phyloP scores from a whole-genome alignment of 1,140 invertebrate species.

The Temnothorax nylanderi region DNA sequence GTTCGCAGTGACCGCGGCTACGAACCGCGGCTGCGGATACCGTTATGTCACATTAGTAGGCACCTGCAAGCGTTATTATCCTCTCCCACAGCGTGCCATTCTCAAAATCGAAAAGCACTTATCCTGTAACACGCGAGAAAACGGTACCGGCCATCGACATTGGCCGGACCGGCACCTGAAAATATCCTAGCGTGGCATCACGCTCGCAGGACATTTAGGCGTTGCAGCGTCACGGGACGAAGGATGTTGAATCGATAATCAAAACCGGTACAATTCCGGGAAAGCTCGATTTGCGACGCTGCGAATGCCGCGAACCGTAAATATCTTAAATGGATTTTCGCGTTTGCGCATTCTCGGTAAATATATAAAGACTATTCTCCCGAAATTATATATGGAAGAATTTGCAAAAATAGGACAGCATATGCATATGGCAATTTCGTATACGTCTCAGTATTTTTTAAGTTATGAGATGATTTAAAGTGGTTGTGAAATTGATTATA shows the following conservation, averaged over 20 bases:
- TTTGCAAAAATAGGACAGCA: not conserved
- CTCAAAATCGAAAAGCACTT: conserved; percentile 72
- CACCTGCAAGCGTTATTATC: conserved; percentile 81
- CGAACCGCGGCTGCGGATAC: conserved; percentile 80
- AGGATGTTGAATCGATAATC: not conserved
- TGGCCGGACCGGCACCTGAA: not conserved
- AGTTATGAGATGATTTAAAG: not conserved
- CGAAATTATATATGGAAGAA: not conserved
- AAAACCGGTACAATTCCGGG: not conserved
- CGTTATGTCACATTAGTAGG: conserved; percentile 86
- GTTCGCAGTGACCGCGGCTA: conserved; percentile 78
- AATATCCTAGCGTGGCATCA: conserved; percentile 35
- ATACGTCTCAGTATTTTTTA: not conserved
- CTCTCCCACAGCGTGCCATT: conserved; percentile 67
- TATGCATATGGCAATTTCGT: not conserved
- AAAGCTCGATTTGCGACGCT: not conserved
- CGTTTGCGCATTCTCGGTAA: not conserved
- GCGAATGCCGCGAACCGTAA: not conserved
- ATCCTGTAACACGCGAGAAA: conserved; percentile 48
- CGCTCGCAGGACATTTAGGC: not conserved
- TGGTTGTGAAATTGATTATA: not conserved
- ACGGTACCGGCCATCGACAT: conserved; percentile 35
- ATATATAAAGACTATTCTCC: not conserved
- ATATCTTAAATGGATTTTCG: not conserved
- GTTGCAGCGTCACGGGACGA: not conserved